Percentiles rank a stretch among this genome's conserved stretches.
phyloP scores from a whole-genome alignment of 2,113 vertebrate genomes.

The Anseranas semipalmata region DNA sequence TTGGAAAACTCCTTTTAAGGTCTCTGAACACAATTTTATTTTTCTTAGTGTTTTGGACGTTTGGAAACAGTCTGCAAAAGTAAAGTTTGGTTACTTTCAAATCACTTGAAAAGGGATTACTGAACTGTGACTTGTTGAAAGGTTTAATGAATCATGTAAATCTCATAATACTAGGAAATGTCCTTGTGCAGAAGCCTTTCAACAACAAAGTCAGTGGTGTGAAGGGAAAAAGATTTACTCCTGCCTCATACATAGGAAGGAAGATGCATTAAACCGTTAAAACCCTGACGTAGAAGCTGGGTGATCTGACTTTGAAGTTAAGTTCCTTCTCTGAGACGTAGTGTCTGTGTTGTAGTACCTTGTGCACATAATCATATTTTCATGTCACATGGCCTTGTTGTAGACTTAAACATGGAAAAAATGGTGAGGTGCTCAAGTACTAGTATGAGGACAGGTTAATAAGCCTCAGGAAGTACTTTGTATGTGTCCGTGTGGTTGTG shows the following conservation, averaged over 20 bases:
- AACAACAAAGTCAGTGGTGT: background rate
- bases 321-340: background rate
- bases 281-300: background rate
- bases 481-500: fast-evolving
- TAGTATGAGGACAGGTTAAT: background rate
- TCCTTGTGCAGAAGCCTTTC: background rate
- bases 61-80: background rate
- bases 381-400: background rate
- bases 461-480: background rate
- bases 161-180: background rate
- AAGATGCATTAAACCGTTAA: background rate
- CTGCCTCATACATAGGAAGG: background rate
- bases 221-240: background rate
- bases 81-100: background rate
- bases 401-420: fast-evolving
- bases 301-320: background rate
- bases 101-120: background rate
- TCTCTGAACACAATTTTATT: background rate
- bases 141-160: background rate
- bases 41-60: conserved; percentile 39
- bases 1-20: conserved; percentile 48
- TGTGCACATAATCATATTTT: background rate
- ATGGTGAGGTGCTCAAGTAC: background rate
- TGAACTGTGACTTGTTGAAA: background rate
- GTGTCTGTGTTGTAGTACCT: background rate